Evolutionary conservation across 2,797 vertebrate species (phyloP).

Genomic region (Poeciliopsis turneri): DNA sequence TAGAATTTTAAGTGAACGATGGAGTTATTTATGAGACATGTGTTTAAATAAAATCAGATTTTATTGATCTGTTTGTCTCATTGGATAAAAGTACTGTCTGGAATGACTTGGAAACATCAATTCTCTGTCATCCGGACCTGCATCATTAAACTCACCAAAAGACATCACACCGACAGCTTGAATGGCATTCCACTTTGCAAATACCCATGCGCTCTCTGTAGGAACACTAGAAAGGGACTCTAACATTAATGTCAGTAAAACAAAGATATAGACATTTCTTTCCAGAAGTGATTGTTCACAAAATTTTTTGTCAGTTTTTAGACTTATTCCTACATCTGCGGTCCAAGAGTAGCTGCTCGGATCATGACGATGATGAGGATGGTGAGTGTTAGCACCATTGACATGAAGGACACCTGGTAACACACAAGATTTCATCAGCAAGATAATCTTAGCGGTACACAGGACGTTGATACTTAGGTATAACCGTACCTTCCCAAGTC

Average conservation of each 20-base stretch:
- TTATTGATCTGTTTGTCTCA: not conserved
- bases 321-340: constrained; percentile 74
- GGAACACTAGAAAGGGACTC: constrained; percentile 78
- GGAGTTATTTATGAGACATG: not conserved
- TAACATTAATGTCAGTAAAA: constrained; percentile 19
- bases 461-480: not conserved
- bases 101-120: not conserved
- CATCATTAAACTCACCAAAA: constrained; percentile 86
- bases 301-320: not conserved
- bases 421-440: constrained; percentile 35
- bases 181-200: constrained; percentile 89
- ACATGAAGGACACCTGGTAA: constrained; percentile 89
- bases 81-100: not conserved
- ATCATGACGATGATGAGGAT: constrained; percentile 87
- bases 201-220: constrained; percentile 88
- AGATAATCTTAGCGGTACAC: constrained; percentile 1
- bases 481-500: constrained; percentile 89
- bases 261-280: constrained; percentile 1
- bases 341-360: constrained; percentile 84
- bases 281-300: not conserved
- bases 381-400: constrained; percentile 86
- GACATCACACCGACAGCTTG: constrained; percentile 95
- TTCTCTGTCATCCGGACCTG: not conserved
- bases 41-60: not conserved
- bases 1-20: not conserved